phyloP scores from a whole-genome alignment of 1,140 invertebrate genomes.

The Euura lappo region DNA sequence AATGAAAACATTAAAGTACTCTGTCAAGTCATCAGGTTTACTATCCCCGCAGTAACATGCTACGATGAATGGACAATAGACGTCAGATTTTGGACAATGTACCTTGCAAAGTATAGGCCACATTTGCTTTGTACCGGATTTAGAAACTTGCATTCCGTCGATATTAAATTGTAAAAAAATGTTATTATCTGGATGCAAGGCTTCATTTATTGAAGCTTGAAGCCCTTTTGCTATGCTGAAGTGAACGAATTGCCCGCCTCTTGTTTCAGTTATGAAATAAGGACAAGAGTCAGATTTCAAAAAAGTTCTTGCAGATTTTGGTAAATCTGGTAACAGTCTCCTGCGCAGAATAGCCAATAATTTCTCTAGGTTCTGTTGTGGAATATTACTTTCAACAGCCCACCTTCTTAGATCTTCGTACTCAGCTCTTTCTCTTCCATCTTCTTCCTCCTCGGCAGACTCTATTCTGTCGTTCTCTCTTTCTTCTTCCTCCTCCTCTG shows the following conservation, averaged over 20 bases:
- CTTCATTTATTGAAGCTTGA: slow-evolving; percentile 12
- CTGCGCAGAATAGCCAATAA: slow-evolving; percentile 18
- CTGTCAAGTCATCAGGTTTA: slow-evolving; percentile 13
- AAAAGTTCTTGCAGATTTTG: slow-evolving; percentile 25
- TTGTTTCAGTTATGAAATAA: slow-evolving; percentile 16
- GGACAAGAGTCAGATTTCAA: slow-evolving; percentile 10
- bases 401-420: slow-evolving; percentile 17
- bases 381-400: slow-evolving; percentile 12
- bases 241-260: slow-evolving; percentile 18
- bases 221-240: slow-evolving; percentile 20
- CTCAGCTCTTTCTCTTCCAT: neutral
- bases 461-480: no score
- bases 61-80: slow-evolving; percentile 19
- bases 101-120: slow-evolving; percentile 25
- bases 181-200: neutral
- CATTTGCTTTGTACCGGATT: slow-evolving; percentile 16
- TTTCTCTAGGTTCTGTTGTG: slow-evolving; percentile 16
- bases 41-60: slow-evolving; percentile 14
- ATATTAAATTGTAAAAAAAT: slow-evolving; percentile 3
- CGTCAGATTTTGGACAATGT: slow-evolving; percentile 9
- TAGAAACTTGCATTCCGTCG: slow-evolving; percentile 14
- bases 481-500: no score
- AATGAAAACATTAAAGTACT: slow-evolving; percentile 22
- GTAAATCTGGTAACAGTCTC: slow-evolving; percentile 20
- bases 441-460: no score